These are phyloP conservation scores for Megaptera novaeangliae DNA, from an alignment of 2,113 vertebrate species.

Conservation along the genomic window DNA sequence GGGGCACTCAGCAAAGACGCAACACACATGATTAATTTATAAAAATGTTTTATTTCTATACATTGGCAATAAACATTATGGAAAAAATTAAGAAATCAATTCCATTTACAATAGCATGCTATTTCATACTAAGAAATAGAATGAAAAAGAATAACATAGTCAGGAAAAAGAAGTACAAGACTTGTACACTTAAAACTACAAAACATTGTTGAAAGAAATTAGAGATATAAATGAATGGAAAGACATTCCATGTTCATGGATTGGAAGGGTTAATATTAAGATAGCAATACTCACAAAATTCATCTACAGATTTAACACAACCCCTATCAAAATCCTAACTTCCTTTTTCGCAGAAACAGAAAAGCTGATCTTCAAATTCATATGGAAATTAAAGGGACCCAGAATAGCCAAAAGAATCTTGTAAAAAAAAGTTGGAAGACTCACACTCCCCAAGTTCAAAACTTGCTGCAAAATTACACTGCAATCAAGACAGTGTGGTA, in stretches of 20 bases:
- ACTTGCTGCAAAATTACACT: not conserved
- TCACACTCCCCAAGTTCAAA: slow-evolving; percentile 6
- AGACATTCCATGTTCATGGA: not conserved
- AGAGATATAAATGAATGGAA: not conserved
- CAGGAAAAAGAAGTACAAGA: not conserved
- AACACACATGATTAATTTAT: not conserved
- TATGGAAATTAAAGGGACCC: not conserved
- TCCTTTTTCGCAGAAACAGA: not conserved
- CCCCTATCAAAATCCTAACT: not conserved
- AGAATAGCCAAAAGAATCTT: not conserved
- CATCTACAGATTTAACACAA: not conserved
- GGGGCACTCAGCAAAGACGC: not conserved
- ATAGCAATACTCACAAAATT: not conserved
- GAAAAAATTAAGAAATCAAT: not conserved
- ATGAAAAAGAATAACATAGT: not conserved
- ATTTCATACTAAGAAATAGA: not conserved
- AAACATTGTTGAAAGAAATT: not conserved
- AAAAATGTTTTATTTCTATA: not conserved
- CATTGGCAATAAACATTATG: not conserved
- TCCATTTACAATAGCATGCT: not conserved
- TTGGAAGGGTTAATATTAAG: not conserved
- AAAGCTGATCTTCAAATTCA: slow-evolving; percentile 27
- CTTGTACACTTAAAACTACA: not conserved
- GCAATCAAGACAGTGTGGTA: not conserved
- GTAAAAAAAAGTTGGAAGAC: not conserved